Evolutionary conservation across 1,140 invertebrate species (phyloP), one percentile per base, ranked within the genome.

Genomic region (Drosophila leontia): DNA sequence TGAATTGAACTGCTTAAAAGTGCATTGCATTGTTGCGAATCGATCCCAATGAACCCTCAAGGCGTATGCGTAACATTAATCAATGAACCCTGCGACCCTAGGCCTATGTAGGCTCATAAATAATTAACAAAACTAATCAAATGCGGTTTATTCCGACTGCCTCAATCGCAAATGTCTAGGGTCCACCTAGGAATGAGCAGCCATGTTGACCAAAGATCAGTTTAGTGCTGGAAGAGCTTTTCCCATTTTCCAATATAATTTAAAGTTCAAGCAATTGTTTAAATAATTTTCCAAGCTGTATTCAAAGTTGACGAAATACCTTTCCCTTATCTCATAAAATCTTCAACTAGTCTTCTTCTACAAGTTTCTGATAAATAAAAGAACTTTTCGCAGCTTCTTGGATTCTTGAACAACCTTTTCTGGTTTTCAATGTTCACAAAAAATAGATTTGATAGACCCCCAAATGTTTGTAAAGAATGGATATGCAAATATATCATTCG

Each of bases 401-500:
- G 63, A 48, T 75, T 78, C 51, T 67, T 39, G n/a, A 13, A 7
- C 29, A 64, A 32, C 59, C 50, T 47, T 50, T 50, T 70, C 76
- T 71, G 39, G 67, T 68, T 68, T 77, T 47, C 42, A 47, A 74
- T 15, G 1, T 8, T 23, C 7, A 34, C 7, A 34, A n/a, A 17
- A 32, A 32, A 65, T 35, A 23, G 39, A 26, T 60, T 45, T 47
- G 15, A 45, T 59, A 44, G 55, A 71, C 37, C 45, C 47, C 50
- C 17, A 61, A 68, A 23, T 19, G 32, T 42, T 59, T 61, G 56
- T 69, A 78, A 76, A 69, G 70, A 74, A 74, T 74, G 45, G 70
- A 15, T 74, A 78, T 78, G 75, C 75, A 78, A 78, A 78, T 78
- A 64, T 26, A 37, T 34, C 19, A 78, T 48, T 70, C 44, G 56